Conservation (phyloP, 2,888 invertebrate genomes). For the Mythimna vitellina region DNA sequence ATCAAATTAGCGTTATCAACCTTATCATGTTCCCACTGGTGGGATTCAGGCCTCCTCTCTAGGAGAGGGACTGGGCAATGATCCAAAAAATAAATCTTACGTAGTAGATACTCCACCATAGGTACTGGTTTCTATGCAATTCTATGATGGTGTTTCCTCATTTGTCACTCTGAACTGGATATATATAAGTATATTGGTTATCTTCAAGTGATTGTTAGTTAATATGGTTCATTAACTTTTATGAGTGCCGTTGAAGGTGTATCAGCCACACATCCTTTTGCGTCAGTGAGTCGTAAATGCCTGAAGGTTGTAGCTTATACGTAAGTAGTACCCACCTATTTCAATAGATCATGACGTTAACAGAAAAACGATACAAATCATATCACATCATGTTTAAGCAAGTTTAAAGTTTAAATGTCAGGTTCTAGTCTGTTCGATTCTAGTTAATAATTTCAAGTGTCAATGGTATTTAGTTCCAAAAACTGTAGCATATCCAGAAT, state of each 20-base stretch:
- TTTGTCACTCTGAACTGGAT: not conserved
- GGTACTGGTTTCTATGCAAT: not conserved
- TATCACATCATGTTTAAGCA: not conserved
- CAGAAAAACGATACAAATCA: no score
- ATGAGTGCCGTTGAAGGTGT: slow-evolving; percentile 15
- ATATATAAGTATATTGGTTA: slow-evolving; percentile 9
- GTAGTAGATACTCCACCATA: no score
- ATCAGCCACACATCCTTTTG: slow-evolving; percentile 8
- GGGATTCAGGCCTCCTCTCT: no score
- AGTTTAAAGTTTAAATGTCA: not conserved
- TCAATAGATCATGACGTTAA: not conserved
- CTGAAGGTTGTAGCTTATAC: slow-evolving; percentile 7
- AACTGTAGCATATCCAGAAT: slow-evolving; percentile 6
- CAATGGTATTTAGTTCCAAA: slow-evolving; percentile 1
- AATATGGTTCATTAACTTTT: slow-evolving; percentile 23
- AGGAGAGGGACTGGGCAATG: no score
- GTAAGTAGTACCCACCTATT: not conserved
- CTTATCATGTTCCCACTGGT: no score
- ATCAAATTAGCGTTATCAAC: no score
- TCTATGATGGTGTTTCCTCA: not conserved
- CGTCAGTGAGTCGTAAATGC: slow-evolving; percentile 21
- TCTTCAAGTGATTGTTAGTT: slow-evolving; percentile 5
- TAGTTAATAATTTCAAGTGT: slow-evolving; percentile 1
- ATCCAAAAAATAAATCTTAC: no score
- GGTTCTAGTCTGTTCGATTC: not conserved